phyloP scores from a whole-genome alignment of 2,113 vertebrate genomes.

The Aegypius monachus region DNA sequence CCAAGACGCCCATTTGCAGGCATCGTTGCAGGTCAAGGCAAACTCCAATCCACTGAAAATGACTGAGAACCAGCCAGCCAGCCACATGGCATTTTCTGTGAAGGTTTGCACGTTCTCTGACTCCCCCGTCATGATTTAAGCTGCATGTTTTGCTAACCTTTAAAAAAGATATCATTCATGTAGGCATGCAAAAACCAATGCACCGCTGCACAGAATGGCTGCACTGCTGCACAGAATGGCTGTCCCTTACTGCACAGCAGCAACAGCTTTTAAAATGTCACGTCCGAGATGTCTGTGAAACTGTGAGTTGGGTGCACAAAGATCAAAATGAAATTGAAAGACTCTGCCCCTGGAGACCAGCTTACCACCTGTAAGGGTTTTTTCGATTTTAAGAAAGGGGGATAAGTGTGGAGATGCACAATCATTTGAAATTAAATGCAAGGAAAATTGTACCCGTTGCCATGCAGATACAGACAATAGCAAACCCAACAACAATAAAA shows the following conservation, averaged over 20 bases:
- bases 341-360: not conserved
- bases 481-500: not conserved
- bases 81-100: not conserved
- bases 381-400: not conserved
- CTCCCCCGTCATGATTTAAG: not conserved
- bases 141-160: not conserved
- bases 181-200: not conserved
- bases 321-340: too few species aligned
- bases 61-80: too few species aligned
- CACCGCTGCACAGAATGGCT: not conserved
- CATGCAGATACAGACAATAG: not conserved
- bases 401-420: not conserved
- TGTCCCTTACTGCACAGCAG: not conserved
- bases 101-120: not conserved
- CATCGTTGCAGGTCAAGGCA: not conserved
- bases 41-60: not conserved
- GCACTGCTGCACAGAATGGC: not conserved
- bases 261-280: not conserved
- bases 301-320: not conserved
- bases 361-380: not conserved
- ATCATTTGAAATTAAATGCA: not conserved
- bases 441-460: not conserved
- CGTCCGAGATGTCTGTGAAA: rapidly evolving
- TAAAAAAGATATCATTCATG: rapidly evolving
- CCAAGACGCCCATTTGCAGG: not conserved